Base-by-base conservation (phyloP, 2,797 vertebrate genomes). In the Neostethus bicornis region DNA sequence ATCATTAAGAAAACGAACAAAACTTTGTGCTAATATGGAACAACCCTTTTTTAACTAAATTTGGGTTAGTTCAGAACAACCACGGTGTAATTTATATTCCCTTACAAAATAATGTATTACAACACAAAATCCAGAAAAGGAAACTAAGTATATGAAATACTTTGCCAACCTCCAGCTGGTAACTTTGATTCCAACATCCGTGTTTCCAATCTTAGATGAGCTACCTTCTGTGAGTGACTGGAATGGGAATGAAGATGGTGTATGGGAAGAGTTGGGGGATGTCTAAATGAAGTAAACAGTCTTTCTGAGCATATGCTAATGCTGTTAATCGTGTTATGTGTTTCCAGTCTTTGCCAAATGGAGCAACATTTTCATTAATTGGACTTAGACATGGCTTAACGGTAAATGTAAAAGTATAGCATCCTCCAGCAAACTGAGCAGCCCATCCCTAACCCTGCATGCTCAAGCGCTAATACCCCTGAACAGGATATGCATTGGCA, bases 241-340 rank as follows among this genome's bases (percentile, higher is more conserved):
- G n/a, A n/a, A n/a, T n/a, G n/a, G n/a, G n/a, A 51, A 37, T 17
- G 9, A 37, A 3, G 14, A 29, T 13, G 37, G 26, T 9, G 39
- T 16, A 20, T 13, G 26, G 28, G 5, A 5, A 57, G 26, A 32
- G 28, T 21, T 62, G 47, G 21, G 48, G 43, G 29, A 21, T 45
- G 23, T 21, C 28, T 14, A 35, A n/a, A n/a, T 37, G 64, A 35
- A 70, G 67, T 37, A 63, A 41, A 70, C 46, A 48, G n/a, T n/a
- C n/a, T n/a, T n/a, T n/a, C 24, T 60, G 66, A 35, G 42, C n/a
- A 59, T 51, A 74, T 59, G 64, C 45, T 58, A 65, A 77, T 75
- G 20, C 51, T 43, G 1, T 23, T 82, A 77, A 80, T 82, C 73
- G 47, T 55, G 25, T 81, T 77, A 51, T 32, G 51, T 17, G 24